Percentiles rank a stretch among this genome's conserved stretches.
Conservation (phyloP, 2,888 invertebrate genomes). For the Ellobium chinense region DNA sequence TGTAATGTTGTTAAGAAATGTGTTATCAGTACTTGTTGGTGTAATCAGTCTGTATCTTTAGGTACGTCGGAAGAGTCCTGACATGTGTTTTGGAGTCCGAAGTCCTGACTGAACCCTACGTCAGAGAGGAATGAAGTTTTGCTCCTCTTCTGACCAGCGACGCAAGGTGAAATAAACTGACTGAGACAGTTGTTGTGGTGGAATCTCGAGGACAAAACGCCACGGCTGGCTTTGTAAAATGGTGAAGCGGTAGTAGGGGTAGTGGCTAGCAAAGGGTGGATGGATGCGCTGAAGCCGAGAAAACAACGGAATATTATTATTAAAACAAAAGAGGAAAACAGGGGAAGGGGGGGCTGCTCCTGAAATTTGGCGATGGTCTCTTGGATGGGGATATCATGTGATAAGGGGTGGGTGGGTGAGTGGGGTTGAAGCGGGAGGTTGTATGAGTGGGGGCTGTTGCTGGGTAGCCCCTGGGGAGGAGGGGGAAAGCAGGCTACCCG, state of each 20-base stretch:
- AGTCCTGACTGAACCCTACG: too few relatives aligned
- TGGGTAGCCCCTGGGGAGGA: neutral
- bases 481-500: neutral
- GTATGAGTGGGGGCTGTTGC: neutral
- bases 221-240: neutral
- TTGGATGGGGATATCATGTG: neutral
- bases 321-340: too few relatives aligned
- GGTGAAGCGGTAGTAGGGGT: neutral
- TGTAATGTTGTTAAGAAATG: too few relatives aligned
- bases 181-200: neutral
- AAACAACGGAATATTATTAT: too few relatives aligned
- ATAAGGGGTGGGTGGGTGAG: neutral
- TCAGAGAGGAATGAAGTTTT: neutral
- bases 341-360: too few relatives aligned
- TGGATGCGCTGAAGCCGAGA: too few relatives aligned
- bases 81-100: too few relatives aligned
- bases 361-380: neutral
- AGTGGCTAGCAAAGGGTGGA: too few relatives aligned
- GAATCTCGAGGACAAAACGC: neutral
- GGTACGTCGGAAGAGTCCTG: too few relatives aligned
- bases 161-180: constrained; percentile 16
- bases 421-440: neutral
- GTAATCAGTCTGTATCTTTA: too few relatives aligned
- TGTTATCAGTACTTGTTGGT: too few relatives aligned
- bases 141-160: neutral